phyloP scores from a whole-genome alignment of 2,113 vertebrate species.

The Misgurnus mizolepis region DNA sequence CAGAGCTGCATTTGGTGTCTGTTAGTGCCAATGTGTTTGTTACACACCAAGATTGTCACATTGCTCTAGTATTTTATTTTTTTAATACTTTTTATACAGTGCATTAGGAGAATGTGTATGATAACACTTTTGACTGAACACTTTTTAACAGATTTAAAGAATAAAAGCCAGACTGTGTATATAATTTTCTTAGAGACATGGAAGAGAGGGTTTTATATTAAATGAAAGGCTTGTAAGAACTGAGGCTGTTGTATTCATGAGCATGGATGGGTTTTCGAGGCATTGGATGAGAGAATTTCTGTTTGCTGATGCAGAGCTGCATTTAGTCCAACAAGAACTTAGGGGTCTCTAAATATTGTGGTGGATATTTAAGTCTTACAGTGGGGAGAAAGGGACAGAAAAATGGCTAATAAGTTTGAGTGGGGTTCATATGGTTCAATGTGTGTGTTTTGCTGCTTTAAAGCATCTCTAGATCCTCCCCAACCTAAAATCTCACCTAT shows the following conservation, averaged over 20 bases:
- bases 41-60: neutral
- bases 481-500: neutral
- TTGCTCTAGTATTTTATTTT: too few relatives aligned
- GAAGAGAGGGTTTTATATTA: slow-evolving; percentile 14
- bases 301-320: neutral
- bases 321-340: neutral
- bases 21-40: neutral
- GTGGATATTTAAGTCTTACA: too few relatives aligned
- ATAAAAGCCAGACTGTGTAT: neutral
- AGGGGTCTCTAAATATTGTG: too few relatives aligned
- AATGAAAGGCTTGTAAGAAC: neutral
- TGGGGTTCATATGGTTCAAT: neutral
- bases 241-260: slow-evolving; percentile 19
- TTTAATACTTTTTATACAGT: too few relatives aligned
- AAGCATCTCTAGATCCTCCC: neutral
- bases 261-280: slow-evolving; percentile 7
- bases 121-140: neutral
- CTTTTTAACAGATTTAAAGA: neutral
- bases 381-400: neutral
- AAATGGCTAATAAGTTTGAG: neutral
- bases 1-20: neutral
- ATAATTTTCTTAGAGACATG: neutral
- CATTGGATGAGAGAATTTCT: neutral
- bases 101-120: neutral
- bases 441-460: neutral